Evolutionary conservation across 1,140 invertebrate genomes (phyloP).

Genomic region (Papilio polyxenes): DNA sequence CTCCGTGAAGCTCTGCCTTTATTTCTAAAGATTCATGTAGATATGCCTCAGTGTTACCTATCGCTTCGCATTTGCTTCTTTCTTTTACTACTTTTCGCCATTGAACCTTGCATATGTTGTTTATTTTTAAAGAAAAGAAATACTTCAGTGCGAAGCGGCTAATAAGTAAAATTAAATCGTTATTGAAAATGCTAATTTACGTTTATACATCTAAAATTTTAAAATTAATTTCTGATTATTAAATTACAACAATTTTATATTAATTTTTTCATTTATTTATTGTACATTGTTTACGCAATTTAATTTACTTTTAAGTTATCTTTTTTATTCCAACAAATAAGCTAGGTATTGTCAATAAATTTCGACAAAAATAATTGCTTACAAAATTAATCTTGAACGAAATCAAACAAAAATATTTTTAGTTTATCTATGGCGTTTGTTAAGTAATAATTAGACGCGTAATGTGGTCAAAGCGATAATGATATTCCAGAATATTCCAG

Average conservation of each 20-base stretch:
- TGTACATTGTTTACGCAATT: not conserved
- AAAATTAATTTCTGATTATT: constrained; percentile 21
- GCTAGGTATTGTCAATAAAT: not conserved
- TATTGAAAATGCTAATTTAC: not conserved
- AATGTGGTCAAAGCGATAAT: not conserved
- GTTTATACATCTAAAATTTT: constrained; percentile 18
- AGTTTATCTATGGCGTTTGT: not conserved
- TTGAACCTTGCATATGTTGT: constrained; percentile 16
- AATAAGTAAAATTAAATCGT: not conserved
- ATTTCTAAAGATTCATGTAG: not conserved
- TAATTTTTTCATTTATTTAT: not conserved
- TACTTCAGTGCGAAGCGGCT: not conserved
- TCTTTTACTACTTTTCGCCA: not conserved
- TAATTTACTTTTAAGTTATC: not conserved
- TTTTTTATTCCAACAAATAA: too few species aligned
- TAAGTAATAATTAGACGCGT: not conserved
- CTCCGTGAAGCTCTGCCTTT: not conserved
- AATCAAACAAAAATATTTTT: too few species aligned
- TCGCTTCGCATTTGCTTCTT: not conserved
- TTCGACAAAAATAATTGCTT: not conserved
- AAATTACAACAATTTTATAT: constrained; percentile 2
- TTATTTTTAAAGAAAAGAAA: constrained; percentile 20
- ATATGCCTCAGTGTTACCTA: constrained; percentile 1
- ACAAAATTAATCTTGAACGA: too few species aligned
- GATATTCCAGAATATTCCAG: not conserved